Percentiles rank a stretch among this genome's conserved stretches.
phyloP scores from a whole-genome alignment of 2,888 invertebrate genomes.

The Xanthorhoe designata region DNA sequence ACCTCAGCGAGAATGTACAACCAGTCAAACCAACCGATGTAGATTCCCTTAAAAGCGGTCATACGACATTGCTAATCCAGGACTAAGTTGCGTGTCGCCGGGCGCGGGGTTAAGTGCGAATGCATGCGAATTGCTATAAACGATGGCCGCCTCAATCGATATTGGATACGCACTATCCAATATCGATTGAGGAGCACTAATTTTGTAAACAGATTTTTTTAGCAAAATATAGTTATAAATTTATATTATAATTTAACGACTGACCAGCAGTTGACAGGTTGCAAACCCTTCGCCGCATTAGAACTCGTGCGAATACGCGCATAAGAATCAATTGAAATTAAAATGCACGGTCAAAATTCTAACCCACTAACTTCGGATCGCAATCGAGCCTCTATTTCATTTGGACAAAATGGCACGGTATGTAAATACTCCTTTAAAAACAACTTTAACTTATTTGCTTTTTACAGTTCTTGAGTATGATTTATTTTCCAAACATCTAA shows the following conservation, averaged over 20 bases:
- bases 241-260: no score
- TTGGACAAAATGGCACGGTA: no score
- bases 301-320: no score
- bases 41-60: constrained; percentile 2
- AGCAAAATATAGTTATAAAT: no score
- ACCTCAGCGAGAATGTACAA: constrained; percentile 1
- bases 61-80: constrained; percentile 36
- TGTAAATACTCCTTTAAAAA: no score
- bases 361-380: no score
- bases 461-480: not conserved
- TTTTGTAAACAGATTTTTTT: not conserved
- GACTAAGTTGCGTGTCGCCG: constrained; percentile 42
- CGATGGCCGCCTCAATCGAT: constrained; percentile 20
- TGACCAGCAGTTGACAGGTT: no score
- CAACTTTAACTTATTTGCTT: not conserved
- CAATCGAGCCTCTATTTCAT: no score
- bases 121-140: constrained; percentile 45
- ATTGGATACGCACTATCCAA: not conserved
- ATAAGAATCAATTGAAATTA: no score
- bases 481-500: not conserved
- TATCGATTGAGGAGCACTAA: not conserved
- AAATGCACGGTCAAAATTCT: no score
- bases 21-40: constrained; percentile 4
- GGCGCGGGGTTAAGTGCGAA: not conserved
- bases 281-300: no score